phyloP scores from a whole-genome alignment of 2,113 vertebrate genomes.

The Indri indri region DNA sequence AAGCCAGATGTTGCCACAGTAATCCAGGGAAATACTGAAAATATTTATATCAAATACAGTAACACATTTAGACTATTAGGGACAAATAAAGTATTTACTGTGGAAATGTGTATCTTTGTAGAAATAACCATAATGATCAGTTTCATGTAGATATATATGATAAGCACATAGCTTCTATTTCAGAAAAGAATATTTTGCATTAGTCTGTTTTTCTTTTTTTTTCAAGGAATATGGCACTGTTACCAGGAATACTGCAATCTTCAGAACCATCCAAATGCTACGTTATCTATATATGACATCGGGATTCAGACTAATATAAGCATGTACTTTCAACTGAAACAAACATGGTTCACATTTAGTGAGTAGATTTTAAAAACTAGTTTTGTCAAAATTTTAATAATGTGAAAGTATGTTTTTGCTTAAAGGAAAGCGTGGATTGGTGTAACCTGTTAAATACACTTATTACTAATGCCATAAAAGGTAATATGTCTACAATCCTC shows the following conservation, averaged over 20 bases:
- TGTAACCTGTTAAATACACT: not conserved
- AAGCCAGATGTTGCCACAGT: not conserved
- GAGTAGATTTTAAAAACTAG: slow-evolving; percentile 80
- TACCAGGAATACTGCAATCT: slow-evolving; percentile 89
- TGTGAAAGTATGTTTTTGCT: not conserved
- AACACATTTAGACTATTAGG: not conserved
- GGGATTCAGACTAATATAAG: slow-evolving; percentile 93
- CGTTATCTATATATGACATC: slow-evolving; percentile 89
- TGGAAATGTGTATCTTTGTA: not conserved
- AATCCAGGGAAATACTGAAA: not conserved
- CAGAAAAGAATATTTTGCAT: slow-evolving; percentile 8
- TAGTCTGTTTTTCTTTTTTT: slow-evolving; percentile 59
- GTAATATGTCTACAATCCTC: not conserved
- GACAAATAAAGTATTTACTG: not conserved
- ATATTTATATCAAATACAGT: not conserved
- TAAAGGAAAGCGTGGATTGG: not conserved
- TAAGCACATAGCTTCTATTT: not conserved
- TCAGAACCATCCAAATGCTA: slow-evolving; percentile 84
- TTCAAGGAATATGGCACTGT: slow-evolving; percentile 94
- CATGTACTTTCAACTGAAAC: slow-evolving; percentile 91
- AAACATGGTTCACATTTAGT: slow-evolving; percentile 96
- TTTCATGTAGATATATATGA: not conserved
- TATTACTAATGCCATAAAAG: not conserved
- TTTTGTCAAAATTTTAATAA: slow-evolving; percentile 47
- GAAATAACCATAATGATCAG: not conserved